Percentiles rank a stretch among this genome's conserved stretches.
These are phyloP conservation scores for Ailuropoda melanoleuca DNA, from an alignment of 2,113 vertebrate genomes.

Conservation along the genomic window DNA sequence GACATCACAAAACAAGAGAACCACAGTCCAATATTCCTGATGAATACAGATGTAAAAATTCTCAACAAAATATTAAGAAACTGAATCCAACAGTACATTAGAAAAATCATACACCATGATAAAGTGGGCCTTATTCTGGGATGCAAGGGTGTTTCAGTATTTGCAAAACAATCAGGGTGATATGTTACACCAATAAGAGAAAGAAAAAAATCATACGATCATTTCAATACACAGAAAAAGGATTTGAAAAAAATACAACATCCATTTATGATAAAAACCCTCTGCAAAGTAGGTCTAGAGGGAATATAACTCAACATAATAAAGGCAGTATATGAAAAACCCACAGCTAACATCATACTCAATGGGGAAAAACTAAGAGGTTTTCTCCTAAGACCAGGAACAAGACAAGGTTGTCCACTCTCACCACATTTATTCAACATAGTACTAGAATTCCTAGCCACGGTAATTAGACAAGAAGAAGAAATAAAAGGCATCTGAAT, in stretches of 20 bases:
- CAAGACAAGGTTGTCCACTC: neutral
- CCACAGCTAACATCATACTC: neutral
- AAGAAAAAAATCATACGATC: neutral
- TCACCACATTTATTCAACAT: neutral
- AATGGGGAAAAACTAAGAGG: neutral
- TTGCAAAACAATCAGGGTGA: neutral
- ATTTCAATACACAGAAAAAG: neutral
- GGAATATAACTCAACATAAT: neutral
- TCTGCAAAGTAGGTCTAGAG: neutral
- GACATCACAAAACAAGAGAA: neutral
- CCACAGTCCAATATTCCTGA: neutral
- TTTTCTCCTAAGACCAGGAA: neutral
- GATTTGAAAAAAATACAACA: neutral
- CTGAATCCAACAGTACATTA: neutral
- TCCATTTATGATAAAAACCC: neutral
- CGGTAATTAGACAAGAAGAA: neutral
- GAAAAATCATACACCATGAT: neutral
- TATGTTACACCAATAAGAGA: neutral
- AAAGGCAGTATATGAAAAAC: neutral
- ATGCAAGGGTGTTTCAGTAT: neutral
- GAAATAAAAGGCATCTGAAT: neutral
- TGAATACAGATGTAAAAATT: neutral
- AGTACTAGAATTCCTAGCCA: neutral
- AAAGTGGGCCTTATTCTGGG: neutral
- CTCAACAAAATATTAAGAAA: neutral